Conservation (phyloP, 2,888 invertebrate species). For the Elysia crispata region DNA sequence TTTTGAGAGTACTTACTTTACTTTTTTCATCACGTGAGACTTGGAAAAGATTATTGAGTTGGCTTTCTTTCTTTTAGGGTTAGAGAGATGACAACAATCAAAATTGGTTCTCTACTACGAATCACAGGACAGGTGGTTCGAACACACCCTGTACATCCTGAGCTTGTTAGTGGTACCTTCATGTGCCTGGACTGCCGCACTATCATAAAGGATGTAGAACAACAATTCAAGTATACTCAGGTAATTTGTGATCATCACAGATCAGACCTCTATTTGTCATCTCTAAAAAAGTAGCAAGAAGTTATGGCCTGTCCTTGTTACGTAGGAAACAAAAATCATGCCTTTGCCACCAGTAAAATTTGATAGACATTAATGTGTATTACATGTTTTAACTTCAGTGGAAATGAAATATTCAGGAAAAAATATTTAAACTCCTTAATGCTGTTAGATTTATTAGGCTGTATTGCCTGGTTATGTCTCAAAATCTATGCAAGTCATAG, state of each 20-base stretch:
- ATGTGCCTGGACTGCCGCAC: conserved; percentile 97
- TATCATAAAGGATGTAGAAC: conserved; percentile 94
- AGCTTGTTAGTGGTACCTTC: conserved; percentile 91
- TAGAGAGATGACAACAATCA: conserved; percentile 93
- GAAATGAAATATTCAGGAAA: no score
- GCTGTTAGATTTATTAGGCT: no score
- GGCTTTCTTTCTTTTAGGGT: conserved; percentile 77
- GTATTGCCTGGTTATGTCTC: no score
- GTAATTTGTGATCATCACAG: conserved; percentile 80
- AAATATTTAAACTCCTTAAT: no score
- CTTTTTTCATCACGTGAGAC: neutral
- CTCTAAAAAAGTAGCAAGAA: no score
- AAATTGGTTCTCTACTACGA: conserved; percentile 93
- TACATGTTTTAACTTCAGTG: no score
- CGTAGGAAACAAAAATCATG: no score
- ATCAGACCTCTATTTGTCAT: no score
- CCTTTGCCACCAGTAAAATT: no score
- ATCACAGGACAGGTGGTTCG: conserved; percentile 94
- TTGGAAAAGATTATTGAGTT: neutral
- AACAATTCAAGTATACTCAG: conserved; percentile 92
- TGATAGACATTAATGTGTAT: no score
- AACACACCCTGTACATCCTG: conserved; percentile 99
- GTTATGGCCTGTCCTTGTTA: no score
- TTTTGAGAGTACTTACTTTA: neutral
- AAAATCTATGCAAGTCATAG: no score